A percentile compares a stretch with the other conserved stretches of the same genome.
phyloP scores from a whole-genome alignment of 2,113 vertebrate species.

The Phyllostomus hastatus region DNA sequence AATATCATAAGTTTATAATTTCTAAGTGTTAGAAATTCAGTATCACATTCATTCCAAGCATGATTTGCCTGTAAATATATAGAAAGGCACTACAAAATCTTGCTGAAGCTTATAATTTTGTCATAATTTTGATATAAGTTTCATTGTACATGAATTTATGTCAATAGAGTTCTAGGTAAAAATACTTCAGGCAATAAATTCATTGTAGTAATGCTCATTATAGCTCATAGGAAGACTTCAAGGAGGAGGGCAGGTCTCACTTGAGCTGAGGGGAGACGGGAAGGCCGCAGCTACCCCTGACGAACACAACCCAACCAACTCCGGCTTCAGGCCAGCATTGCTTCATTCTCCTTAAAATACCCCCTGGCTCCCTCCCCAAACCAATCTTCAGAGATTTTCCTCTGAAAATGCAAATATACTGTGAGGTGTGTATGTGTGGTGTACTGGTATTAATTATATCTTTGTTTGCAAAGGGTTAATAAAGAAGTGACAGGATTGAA shows the following conservation, averaged over 20 bases:
- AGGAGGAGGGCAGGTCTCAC: neutral
- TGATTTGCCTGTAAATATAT: neutral
- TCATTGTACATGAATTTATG: neutral
- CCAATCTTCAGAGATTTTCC: neutral
- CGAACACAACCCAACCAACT: neutral
- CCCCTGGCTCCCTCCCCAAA: rapidly evolving
- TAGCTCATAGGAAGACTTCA: neutral
- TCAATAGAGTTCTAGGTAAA: neutral
- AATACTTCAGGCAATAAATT: neutral
- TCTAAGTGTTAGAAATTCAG: neutral
- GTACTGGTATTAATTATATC: neutral
- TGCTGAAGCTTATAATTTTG: neutral
- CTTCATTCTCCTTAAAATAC: neutral
- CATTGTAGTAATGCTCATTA: neutral
- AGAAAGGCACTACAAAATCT: neutral
- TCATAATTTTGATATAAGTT: neutral
- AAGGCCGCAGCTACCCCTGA: neutral
- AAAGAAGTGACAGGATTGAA: neutral
- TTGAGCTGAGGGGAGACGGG: neutral
- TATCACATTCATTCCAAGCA: neutral
- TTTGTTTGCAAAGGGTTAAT: neutral
- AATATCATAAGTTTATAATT: neutral
- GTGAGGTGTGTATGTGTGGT: neutral
- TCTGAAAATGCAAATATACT: neutral
- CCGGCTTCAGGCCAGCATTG: neutral